These are phyloP conservation scores for Aelia acuminata DNA, from an alignment of 2,888 invertebrate species.

Conservation along the genomic window DNA sequence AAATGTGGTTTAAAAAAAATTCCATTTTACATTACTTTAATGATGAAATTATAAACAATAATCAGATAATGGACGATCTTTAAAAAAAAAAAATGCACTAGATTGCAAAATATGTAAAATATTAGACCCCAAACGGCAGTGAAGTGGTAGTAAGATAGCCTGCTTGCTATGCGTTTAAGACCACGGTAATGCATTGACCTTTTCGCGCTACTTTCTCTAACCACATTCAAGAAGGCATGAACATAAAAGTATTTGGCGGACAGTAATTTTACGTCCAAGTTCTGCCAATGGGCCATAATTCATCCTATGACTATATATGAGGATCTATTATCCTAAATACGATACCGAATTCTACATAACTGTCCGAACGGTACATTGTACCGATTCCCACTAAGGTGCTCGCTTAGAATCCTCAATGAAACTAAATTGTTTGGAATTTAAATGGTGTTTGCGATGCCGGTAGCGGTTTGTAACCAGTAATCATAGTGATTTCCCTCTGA, in stretches of 20 bases:
- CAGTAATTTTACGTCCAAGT: background rate
- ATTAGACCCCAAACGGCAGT: background rate
- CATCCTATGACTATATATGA: background rate
- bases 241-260: background rate
- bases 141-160: background rate
- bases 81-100: too few species aligned
- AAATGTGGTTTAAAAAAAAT: too few species aligned
- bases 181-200: background rate
- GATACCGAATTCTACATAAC: background rate
- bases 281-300: background rate
- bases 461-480: background rate
- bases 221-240: background rate
- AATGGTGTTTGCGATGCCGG: background rate
- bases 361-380: background rate
- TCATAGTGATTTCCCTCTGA: background rate
- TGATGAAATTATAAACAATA: too few species aligned
- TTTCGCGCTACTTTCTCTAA: background rate
- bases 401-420: background rate
- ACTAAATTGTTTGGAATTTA: slow-evolving; percentile 32
- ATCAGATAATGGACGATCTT: too few species aligned
- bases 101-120: background rate
- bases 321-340: background rate
- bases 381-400: background rate
- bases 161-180: background rate
- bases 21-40: too few species aligned